Evolutionary conservation across 2,888 invertebrate genomes (phyloP), one percentile per base, ranked within the genome.

Genomic region (Lottia scabra): DNA sequence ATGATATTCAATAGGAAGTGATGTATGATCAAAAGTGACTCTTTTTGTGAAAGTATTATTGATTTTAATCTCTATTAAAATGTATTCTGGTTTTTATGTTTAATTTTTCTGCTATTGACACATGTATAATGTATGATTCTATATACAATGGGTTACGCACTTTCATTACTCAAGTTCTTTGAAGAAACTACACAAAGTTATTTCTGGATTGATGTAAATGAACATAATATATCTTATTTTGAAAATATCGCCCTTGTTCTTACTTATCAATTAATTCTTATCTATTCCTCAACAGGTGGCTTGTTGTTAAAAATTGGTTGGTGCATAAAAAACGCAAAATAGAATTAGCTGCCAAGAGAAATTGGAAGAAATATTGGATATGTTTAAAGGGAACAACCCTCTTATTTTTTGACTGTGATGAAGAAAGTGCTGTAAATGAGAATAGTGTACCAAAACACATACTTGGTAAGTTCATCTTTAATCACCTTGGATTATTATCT

Each of bases 331-430:
- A 97, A 90, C 96, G 97, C 91, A 97, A 97, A 91, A 95, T 98
- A 89, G 98, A 98, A 91, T 91, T 98, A 90, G 98, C 98, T 65
- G 93, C 97, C 73, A 96, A 97, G 90, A 93, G 98, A 64, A 97
- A 96, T 80, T 99, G 98, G 98, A 98, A 98, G 91, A 97, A 97
- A 79, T 98, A 98, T 91, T 98, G 98, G 98, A 98, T 98, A 70
- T 98, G 97, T 90, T 92, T 99, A 84, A 98, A 98, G 91, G 98
- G 98, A 83, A 98, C 97, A 75, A 97, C 97, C 65, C 92, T 98
- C 74, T 93, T 98, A 74, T 98, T 98, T 91, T 98, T 98, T 91
- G 84, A 84, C 71, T 84, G 87, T 70, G 86, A 85, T 63, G 87
- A 87, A 67, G 84, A 86, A 44, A 83, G 80, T 65, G 75, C 80